Percentiles rank a stretch among this genome's conserved stretches.
Conservation (phyloP, 2,797 vertebrate species). For the Lithobates pipiens region DNA sequence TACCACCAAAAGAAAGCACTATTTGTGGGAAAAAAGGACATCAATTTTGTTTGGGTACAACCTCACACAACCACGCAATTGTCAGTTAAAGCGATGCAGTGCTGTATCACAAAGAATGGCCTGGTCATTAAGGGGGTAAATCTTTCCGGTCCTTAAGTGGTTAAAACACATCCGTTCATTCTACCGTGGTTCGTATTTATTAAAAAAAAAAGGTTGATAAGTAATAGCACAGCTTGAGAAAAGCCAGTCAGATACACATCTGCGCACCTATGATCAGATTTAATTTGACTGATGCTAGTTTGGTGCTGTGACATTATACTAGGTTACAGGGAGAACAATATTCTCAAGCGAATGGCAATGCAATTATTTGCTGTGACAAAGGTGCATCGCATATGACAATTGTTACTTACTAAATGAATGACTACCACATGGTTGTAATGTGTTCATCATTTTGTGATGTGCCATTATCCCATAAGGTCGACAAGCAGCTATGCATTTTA, state of each 20-base stretch:
- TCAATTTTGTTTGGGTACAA: too few species aligned
- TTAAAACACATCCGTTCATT: slow-evolving; percentile 17
- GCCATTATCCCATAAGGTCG: neutral
- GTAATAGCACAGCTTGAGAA: slow-evolving; percentile 19
- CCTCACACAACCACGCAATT: too few species aligned
- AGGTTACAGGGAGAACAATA: neutral
- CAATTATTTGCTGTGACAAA: neutral
- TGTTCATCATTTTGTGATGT: slow-evolving; percentile 1
- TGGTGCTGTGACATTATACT: neutral
- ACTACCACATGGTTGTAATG: neutral
- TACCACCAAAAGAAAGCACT: too few species aligned
- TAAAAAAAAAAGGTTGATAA: slow-evolving; percentile 3
- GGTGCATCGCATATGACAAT: neutral
- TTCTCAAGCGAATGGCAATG: neutral
- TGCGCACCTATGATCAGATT: neutral
- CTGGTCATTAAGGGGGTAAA: too few species aligned
- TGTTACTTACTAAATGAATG: neutral
- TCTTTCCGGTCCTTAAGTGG: too few species aligned
- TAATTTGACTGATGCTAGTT: neutral
- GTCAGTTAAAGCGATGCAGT: too few species aligned
- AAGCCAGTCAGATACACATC: neutral
- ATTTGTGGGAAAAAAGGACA: too few species aligned
- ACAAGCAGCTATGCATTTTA: neutral
- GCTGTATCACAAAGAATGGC: too few species aligned
- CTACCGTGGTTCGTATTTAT: neutral